Percentiles rank a stretch among this genome's conserved stretches.
phyloP scores from a whole-genome alignment of 1,140 invertebrate genomes.

The Pachyrhynchus sulphureomaculatus region DNA sequence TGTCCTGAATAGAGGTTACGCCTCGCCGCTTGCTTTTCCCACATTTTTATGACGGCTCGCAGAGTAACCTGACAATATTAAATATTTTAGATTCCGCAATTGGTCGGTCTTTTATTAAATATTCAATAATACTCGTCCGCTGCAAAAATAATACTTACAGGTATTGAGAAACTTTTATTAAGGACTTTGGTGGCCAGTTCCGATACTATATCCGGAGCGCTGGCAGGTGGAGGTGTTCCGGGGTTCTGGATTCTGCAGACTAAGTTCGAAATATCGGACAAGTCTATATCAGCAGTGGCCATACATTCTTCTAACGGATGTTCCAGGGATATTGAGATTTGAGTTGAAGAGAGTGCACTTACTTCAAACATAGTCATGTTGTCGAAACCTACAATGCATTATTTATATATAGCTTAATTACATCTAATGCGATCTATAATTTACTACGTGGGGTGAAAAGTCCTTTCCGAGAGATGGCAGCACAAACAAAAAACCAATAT shows the following conservation, averaged over 20 bases:
- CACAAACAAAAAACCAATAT: too few species aligned
- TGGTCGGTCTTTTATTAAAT: too few species aligned
- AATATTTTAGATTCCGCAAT: too few species aligned
- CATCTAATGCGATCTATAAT: too few species aligned
- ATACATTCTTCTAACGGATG: slow-evolving; percentile 90
- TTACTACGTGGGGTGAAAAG: too few species aligned
- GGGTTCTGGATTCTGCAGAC: slow-evolving; percentile 60
- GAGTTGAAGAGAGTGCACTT: slow-evolving; percentile 83
- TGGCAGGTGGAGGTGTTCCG: slow-evolving; percentile 54
- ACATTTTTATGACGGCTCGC: slow-evolving; percentile 56
- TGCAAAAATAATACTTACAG: slow-evolving; percentile 52
- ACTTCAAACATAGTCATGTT: slow-evolving; percentile 88
- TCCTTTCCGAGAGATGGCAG: too few species aligned
- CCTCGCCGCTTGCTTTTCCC: slow-evolving; percentile 54
- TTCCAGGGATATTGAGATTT: slow-evolving; percentile 87
- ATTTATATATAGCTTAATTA: too few species aligned
- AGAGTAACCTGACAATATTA: slow-evolving; percentile 67
- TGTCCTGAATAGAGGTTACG: slow-evolving; percentile 46
- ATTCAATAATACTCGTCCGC: too few species aligned
- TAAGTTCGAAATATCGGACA: slow-evolving; percentile 76
- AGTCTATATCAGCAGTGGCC: slow-evolving; percentile 87
- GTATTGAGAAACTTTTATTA: slow-evolving; percentile 88
- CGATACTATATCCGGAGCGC: slow-evolving; percentile 61
- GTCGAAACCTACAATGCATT: slow-evolving; percentile 71
- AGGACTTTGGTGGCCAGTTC: slow-evolving; percentile 84